Percentiles rank a stretch among this genome's conserved stretches.
Evolutionary conservation across 2,113 vertebrate genomes (phyloP).

Genomic region (Gorsachius goisagi): DNA sequence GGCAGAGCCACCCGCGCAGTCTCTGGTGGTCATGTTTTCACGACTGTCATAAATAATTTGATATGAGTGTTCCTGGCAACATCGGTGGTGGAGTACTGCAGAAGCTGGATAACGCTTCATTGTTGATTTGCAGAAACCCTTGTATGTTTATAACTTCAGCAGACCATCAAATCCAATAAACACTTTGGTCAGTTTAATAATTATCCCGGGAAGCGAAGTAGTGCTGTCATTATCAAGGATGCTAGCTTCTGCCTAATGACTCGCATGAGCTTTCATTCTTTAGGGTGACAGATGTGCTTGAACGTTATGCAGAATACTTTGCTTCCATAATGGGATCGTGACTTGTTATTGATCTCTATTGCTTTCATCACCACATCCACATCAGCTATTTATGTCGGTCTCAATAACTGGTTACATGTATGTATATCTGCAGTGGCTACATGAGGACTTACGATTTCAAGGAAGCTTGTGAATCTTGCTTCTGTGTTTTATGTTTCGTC

Average conservation of each 20-base stretch:
- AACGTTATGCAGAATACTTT: background rate
- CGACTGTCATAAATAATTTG: background rate
- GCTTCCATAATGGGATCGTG: background rate
- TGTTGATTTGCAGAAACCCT: constrained; percentile 51
- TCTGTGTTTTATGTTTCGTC: background rate
- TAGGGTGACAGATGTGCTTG: background rate
- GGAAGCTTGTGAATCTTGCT: background rate
- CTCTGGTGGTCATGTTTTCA: background rate
- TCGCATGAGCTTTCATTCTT: background rate
- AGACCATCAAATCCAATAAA: constrained; percentile 73
- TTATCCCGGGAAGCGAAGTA: background rate
- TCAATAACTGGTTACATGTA: background rate
- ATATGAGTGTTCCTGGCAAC: constrained; percentile 11
- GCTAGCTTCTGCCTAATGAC: constrained; percentile 2
- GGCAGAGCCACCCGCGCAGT: background rate
- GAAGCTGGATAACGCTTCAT: background rate
- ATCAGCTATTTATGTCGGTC: background rate
- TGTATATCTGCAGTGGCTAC: background rate
- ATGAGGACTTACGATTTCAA: background rate
- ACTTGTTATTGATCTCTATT: background rate
- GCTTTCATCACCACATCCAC: background rate
- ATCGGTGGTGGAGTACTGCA: background rate
- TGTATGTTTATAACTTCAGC: constrained; percentile 42
- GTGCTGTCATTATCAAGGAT: background rate
- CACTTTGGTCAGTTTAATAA: constrained; percentile 1